Conservation (phyloP, 2,888 invertebrate genomes). For the Sarcophaga caerulescens region DNA sequence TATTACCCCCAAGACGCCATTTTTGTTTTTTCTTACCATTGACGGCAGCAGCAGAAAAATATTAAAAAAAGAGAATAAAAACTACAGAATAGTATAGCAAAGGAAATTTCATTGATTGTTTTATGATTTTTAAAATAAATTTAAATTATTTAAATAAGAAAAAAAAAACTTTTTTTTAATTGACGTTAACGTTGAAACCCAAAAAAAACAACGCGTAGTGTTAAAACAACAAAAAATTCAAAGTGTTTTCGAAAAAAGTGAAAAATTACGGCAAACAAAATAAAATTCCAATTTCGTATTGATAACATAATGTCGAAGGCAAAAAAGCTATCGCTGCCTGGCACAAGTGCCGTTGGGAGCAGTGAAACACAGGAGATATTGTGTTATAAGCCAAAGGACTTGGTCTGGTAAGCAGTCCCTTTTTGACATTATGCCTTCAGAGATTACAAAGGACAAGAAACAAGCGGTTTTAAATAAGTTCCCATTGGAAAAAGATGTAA, state of each 20-base stretch:
- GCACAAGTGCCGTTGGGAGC: slow-evolving; percentile 44
- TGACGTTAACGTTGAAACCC: neutral
- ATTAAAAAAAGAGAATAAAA: slow-evolving; percentile 65
- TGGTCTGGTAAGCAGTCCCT: slow-evolving; percentile 76
- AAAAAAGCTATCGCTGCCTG: slow-evolving; percentile 78
- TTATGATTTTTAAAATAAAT: slow-evolving; percentile 52
- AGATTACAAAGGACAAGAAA: slow-evolving; percentile 12
- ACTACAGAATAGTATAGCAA: slow-evolving; percentile 19
- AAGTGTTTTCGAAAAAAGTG: slow-evolving; percentile 8
- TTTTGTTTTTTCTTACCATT: slow-evolving; percentile 72
- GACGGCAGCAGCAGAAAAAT: slow-evolving; percentile 68
- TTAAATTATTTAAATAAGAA: slow-evolving; percentile 1
- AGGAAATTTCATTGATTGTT: slow-evolving; percentile 44
- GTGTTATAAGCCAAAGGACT: slow-evolving; percentile 79
- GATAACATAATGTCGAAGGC: slow-evolving; percentile 79
- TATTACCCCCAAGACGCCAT: slow-evolving; percentile 71
- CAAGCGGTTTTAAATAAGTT: slow-evolving; percentile 17
- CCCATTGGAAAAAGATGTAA: slow-evolving; percentile 8
- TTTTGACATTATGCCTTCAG: slow-evolving; percentile 18
- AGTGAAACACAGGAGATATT: slow-evolving; percentile 74
- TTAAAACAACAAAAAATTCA: slow-evolving; percentile 5
- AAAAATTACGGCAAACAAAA: slow-evolving; percentile 76
- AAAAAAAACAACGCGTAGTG: slow-evolving; percentile 13
- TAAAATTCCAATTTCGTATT: slow-evolving; percentile 78
- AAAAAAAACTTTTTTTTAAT: neutral